Base-by-base conservation (phyloP, 2,888 invertebrate genomes). In the Psylliodes chrysocephalus region DNA sequence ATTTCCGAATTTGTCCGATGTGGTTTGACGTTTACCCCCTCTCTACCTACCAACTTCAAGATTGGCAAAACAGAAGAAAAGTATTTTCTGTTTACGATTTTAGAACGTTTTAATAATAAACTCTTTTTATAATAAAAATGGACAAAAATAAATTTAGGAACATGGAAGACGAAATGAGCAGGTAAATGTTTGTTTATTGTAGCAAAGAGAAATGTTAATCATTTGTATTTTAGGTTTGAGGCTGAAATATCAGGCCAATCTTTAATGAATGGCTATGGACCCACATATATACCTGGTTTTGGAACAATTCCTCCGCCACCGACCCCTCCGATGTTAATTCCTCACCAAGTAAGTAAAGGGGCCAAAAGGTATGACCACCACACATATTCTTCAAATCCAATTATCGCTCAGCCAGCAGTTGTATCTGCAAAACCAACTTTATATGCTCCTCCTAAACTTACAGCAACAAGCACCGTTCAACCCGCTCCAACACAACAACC, bases 121-220 rank as follows among this genome's bases (percentile, higher is more conserved):
- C 22, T 46, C 28, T 28, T 28, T 30, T 28, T 42, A 17, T 17
- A 42, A 8, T 18, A 42, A 64, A 60, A 42, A 70, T 70, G 70
- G 68, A 70, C 35, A 66, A 64, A 54, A 67, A 63, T 52, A 90
- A 90, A 85, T 86, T 89, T 73, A 86, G 90, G 73, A 89, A 91
- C 82, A 95, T 95, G 90, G 95, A 95, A 83, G 94, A 94, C 83
- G 95, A 95, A 85, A 92, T 95, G 90, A 94, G 91, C 79, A 90
- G 93, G 91, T 92, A 83, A 80, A 78, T 72, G 38, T n/a, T 14
- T 42, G 0, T 4, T 19, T 46, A 12, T 33, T 44, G 22, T 49
- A 60, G 52, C 47, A 51, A 35, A 66, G 14, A n/a, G n/a, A n/a
- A n/a, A n/a, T n/a, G n/a, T n/a, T n/a, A n/a, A n/a, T n/a, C 1